Evolutionary conservation across 2,797 vertebrate species (phyloP), one percentile per base, ranked within the genome.

Genomic region (Eidolon dupreanum): DNA sequence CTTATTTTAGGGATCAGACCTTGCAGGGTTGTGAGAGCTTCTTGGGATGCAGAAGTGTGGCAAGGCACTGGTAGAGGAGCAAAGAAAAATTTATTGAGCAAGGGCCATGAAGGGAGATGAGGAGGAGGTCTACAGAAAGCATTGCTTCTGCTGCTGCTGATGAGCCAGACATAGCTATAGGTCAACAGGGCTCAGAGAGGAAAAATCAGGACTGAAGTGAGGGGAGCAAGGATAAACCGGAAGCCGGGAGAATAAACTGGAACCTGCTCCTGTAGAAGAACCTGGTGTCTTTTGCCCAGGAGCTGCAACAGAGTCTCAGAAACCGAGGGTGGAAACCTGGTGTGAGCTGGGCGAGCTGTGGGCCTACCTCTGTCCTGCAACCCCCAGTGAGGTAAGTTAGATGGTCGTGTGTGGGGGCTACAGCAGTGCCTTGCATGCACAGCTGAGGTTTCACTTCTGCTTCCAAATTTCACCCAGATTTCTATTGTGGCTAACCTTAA

Each of bases 131-230:
- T 1, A 0, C 22, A 4, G 71, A 46, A 15, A 17, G 28, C 2
- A 1, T 12, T 4, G 26, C 17, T 9, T 46, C 16, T 31, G 2
- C 13, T 8, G 7, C 31, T 26, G 4, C 5, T 75, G 11, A 7
- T 26, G 46, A 38, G 7, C 38, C 88, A 20, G n/a, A 20, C 15
- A 5, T 66, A 71, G 24, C 63, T 71, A 0, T 51, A 28, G 20
- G 57, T 53, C 43, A 49, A 26, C 10, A 55, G 26, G 22, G 41
- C 13, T 93, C 13, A 10, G 66, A 51, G 51, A 17, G 38, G 36
- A 38, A 24, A 15, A 6, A 22, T 22, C 15, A 38, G 41, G 31
- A 33, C 70, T 59, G 5, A 19, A 8, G 5, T 66, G 85, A 41
- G 20, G 13, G 22, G 46, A 92, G 46, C 24, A 20, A 84, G 6